These are phyloP conservation scores for Caenorhabditis sp. DNA, from an alignment of 2,888 invertebrate species.

Conservation along the genomic window DNA sequence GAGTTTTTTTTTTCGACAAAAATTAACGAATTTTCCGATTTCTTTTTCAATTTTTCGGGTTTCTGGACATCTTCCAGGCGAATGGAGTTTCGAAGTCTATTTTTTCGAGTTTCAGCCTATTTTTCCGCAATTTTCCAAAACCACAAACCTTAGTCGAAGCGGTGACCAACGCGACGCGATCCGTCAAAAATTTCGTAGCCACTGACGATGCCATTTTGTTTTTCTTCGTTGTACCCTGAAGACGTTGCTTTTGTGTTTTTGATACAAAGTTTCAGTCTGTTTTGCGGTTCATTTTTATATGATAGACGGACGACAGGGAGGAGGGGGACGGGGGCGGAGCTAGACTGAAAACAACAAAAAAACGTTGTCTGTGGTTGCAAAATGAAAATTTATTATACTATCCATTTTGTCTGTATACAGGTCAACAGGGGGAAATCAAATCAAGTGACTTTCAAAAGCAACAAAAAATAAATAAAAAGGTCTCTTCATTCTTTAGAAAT, in stretches of 20 bases:
- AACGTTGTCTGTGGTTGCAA: background rate
- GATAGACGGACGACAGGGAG: no score
- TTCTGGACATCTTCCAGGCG: no score
- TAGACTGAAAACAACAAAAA: background rate
- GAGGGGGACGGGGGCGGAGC: no score
- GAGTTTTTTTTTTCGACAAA: background rate
- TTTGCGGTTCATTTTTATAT: no score
- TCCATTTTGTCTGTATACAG: no score
- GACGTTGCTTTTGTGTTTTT: background rate
- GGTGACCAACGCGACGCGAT: constrained; percentile 81
- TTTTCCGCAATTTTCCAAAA: background rate
- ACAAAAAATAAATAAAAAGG: constrained; percentile 12
- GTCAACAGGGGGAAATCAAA: background rate
- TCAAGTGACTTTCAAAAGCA: background rate
- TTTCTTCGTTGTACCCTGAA: constrained; percentile 41
- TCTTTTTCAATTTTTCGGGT: background rate
- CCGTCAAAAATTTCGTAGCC: constrained; percentile 77
- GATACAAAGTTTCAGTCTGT: background rate
- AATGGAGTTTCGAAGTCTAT: no score
- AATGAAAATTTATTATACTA: background rate
- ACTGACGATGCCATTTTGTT: constrained; percentile 63
- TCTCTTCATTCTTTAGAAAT: background rate
- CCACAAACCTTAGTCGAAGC: constrained; percentile 81
- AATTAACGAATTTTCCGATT: background rate
- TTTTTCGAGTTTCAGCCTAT: no score